Percentiles rank a stretch among this genome's conserved stretches.
These are phyloP conservation scores for Anthoscopus minutus DNA, from an alignment of 2,113 vertebrate species.

Conservation along the genomic window DNA sequence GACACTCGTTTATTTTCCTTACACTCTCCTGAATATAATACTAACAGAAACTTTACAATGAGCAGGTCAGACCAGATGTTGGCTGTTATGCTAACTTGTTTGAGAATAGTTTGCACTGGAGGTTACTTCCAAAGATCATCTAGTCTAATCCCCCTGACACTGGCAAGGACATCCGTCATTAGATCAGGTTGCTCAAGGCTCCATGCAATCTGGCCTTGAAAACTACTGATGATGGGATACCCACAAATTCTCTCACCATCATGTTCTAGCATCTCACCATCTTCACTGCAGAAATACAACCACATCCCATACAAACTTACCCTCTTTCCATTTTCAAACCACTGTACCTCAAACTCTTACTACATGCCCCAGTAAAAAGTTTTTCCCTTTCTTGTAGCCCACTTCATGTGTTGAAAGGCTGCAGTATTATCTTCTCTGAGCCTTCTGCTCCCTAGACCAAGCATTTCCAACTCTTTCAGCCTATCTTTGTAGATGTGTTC, in stretches of 20 bases:
- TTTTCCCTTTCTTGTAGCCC: neutral
- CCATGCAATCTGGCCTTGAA: neutral
- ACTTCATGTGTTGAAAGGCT: neutral
- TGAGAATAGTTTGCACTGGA: neutral
- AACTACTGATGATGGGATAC: accelerated
- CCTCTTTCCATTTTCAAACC: neutral
- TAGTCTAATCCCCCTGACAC: neutral
- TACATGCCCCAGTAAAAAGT: neutral
- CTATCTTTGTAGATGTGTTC: accelerated
- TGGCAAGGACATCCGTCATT: neutral
- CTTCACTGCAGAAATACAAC: neutral
- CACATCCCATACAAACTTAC: neutral
- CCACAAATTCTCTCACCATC: neutral
- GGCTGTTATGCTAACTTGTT: neutral
- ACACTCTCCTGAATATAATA: neutral
- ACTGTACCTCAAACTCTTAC: neutral
- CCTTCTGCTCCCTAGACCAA: neutral
- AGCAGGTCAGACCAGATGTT: neutral
- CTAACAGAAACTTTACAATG: neutral
- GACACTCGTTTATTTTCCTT: neutral
- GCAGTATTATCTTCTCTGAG: accelerated
- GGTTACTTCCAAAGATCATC: neutral
- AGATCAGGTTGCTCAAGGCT: neutral
- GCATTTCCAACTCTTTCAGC: neutral
- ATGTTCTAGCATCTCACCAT: neutral